Evolutionary conservation across 2,888 invertebrate species (phyloP), one percentile per base, ranked within the genome.

Genomic region (Cerceris rybyensis): DNA sequence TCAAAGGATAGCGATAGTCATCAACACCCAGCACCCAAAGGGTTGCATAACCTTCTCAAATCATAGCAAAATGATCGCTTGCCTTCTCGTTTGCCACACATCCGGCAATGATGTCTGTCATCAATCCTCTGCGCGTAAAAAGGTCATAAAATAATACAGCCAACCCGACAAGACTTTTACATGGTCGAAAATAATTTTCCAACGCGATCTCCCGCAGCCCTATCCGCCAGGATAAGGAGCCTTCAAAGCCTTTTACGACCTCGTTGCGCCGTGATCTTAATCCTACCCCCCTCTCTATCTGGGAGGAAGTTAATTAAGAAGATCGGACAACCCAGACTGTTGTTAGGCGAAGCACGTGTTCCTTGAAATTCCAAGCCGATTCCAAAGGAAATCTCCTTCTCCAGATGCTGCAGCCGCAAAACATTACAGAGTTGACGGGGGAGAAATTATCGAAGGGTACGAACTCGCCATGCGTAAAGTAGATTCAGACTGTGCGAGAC

Each of bases 231-330:
- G 28, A 28, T 28, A 4, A 28, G 28, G 28, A 28, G 4, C 2
- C 28, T 28, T 28, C 28, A 28, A 28, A 28, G 28, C 28, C 28
- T 28, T 28, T 28, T 28, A 28, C 28, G 28, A 28, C 28, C 28
- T 28, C 28, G 28, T 28, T 28, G 28, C 28, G 28, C 28, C 28
- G 28, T 28, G 28, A 28, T 28, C 28, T 28, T 28, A 4, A 28
- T 28, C 28, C 28, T 28, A 28, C 28, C 28, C 28, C 28, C 28
- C 28, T 28, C 28, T 28, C 28, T 28, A 2, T 28, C 28, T 52
- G 59, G 75, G 41, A 70, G 70, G 64, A 60, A 78, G 70, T 81
- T 83, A 84, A 84, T 84, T 83, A 84, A 80, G 70, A 61, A 63
- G 17, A 60, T 39, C 57, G 16, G 50, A 71, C 75, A 61, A 83